Conservation (phyloP, 1,140 invertebrate species). For the Sycophila sp. region DNA sequence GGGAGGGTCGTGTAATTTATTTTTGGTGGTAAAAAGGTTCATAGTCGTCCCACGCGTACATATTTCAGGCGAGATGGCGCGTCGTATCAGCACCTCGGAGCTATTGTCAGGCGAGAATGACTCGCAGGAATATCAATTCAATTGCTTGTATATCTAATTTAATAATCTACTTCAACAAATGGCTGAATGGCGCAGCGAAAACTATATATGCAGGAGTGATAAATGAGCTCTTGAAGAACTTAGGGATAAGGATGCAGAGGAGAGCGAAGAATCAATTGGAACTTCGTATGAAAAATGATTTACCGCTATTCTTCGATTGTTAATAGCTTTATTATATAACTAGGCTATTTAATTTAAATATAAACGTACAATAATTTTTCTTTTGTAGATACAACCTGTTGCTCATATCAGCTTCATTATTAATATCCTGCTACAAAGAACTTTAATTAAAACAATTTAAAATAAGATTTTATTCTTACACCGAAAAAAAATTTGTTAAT, state of each 20-base stretch:
- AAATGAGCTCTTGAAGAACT: slow-evolving; percentile 45
- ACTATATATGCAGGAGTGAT: slow-evolving; percentile 56
- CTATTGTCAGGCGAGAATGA: slow-evolving; percentile 46
- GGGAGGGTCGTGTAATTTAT: no score
- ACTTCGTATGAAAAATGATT: neutral
- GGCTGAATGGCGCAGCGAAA: slow-evolving; percentile 37
- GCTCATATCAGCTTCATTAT: no score
- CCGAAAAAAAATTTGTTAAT: no score
- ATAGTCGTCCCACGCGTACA: neutral
- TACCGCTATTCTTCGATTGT: no score
- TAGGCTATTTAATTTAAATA: no score
- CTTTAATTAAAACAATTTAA: no score
- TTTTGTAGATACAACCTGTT: no score
- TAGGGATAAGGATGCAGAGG: neutral
- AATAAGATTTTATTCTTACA: no score
- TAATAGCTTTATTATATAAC: no score
- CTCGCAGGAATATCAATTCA: slow-evolving; percentile 63
- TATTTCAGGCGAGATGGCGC: neutral
- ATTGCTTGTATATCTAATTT: slow-evolving; percentile 61
- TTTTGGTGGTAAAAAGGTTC: no score
- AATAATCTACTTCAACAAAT: slow-evolving; percentile 55
- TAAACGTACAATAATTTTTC: no score
- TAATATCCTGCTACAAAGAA: no score
- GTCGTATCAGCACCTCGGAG: slow-evolving; percentile 31
- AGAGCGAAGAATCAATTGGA: neutral